Percentiles rank a stretch among this genome's conserved stretches.
Conservation (phyloP, 2,113 vertebrate species). For the Neotoma lepida region DNA sequence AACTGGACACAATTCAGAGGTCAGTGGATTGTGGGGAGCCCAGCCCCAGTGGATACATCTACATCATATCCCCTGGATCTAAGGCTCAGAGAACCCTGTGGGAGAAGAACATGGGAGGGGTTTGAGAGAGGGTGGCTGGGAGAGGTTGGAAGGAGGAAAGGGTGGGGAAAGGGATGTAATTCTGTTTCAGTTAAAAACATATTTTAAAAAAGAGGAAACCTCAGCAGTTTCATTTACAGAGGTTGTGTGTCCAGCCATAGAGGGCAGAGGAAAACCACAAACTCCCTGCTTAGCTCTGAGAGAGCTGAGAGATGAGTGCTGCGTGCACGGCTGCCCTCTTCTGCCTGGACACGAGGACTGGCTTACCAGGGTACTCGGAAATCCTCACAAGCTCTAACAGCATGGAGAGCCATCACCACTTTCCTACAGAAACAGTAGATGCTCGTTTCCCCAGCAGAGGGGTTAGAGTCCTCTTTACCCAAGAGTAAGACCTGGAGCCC, state of each 20-base stretch:
- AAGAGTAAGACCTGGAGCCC: constrained; percentile 25
- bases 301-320: not conserved
- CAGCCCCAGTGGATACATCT: not conserved
- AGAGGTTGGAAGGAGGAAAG: not conserved
- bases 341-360: not conserved
- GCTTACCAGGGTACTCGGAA: not conserved
- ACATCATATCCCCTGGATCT: too few species aligned
- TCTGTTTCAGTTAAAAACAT: not conserved
- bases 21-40: not conserved
- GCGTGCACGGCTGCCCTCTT: not conserved
- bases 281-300: not conserved
- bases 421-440: constrained; percentile 24
- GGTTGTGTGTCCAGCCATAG: not conserved
- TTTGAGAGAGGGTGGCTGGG: not conserved
- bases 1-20: not conserved
- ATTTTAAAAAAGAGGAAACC: not conserved
- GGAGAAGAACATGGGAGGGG: too few species aligned
- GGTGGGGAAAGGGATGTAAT: too few species aligned
- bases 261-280: not conserved
- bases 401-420: not conserved
- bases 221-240: not conserved
- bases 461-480: not conserved
- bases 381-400: not conserved
- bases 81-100: not conserved
- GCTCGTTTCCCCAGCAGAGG: not conserved